Evolutionary conservation across 2,888 invertebrate species (phyloP).

Genomic region (Ceratothoa steindachneri): DNA sequence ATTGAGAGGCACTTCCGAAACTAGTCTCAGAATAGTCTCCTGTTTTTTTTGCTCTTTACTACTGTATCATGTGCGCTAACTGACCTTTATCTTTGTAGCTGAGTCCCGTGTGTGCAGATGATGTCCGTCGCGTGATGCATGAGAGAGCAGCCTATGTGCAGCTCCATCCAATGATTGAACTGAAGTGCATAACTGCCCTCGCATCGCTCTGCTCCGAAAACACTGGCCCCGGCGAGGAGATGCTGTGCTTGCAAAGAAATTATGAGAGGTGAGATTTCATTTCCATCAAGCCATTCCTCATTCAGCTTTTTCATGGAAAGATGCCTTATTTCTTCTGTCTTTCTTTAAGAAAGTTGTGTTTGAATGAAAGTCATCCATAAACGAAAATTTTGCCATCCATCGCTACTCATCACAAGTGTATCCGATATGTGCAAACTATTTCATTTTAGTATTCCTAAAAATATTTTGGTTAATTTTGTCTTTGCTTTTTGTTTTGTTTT

Average conservation of each 20-base stretch:
- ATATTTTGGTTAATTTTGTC: no score
- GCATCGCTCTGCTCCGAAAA: conserved; percentile 76
- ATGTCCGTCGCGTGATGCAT: conserved; percentile 86
- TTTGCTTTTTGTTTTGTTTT: no score
- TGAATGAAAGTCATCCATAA: no score
- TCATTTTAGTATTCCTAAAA: no score
- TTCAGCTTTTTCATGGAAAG: background rate
- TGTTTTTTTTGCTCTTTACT: no score
- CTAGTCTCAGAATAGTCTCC: no score
- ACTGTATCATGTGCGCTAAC: background rate
- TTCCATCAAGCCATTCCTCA: background rate
- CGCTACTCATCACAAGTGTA: no score
- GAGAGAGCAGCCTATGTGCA: conserved; percentile 88
- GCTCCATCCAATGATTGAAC: conserved; percentile 89
- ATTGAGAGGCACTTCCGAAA: no score
- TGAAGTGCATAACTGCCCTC: conserved; percentile 79
- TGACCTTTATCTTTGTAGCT: conserved; percentile 17
- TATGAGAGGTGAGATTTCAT: conserved; percentile 33
- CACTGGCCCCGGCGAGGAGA: conserved; percentile 65
- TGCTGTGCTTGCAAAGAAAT: conserved; percentile 38
- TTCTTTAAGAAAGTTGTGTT: no score
- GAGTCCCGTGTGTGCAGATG: conserved; percentile 55
- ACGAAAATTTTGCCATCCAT: no score
- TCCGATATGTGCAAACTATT: no score
- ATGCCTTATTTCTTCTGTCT: no score